Conservation (phyloP, 1,140 invertebrate species). For the Leptopilina clavipes region DNA sequence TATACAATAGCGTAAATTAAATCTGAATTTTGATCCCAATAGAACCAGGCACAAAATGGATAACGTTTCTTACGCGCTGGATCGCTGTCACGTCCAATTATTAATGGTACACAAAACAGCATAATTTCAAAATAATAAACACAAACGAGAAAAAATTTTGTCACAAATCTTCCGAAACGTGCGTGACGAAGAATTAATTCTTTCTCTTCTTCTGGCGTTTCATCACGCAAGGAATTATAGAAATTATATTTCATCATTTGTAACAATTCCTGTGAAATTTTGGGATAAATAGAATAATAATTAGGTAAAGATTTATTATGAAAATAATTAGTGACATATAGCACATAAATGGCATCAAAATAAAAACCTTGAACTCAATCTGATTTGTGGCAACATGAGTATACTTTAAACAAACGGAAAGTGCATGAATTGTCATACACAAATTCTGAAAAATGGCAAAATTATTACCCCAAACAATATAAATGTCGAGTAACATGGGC, state of each 20-base stretch:
- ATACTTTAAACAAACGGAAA: neutral
- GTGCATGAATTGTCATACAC: neutral
- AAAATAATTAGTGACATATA: too few relatives aligned
- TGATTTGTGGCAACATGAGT: neutral
- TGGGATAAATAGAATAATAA: neutral
- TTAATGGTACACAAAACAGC: neutral
- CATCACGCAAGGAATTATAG: neutral
- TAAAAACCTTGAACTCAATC: neutral
- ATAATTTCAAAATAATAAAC: neutral
- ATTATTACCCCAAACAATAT: slow-evolving; percentile 6
- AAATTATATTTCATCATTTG: neutral
- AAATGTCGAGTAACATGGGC: neutral
- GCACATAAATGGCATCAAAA: too few relatives aligned
- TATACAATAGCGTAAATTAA: neutral
- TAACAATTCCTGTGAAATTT: slow-evolving; percentile 7
- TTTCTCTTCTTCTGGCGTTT: neutral
- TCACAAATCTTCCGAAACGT: neutral
- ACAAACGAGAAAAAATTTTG: neutral
- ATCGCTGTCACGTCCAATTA: neutral
- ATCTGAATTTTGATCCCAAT: slow-evolving; percentile 5
- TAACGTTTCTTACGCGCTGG: neutral
- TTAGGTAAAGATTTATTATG: neutral
- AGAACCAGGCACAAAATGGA: slow-evolving; percentile 1
- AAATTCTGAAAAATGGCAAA: neutral
- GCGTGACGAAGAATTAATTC: neutral